Base-by-base conservation (phyloP, 2,888 invertebrate species). In the Ichneumoninae sp. region DNA sequence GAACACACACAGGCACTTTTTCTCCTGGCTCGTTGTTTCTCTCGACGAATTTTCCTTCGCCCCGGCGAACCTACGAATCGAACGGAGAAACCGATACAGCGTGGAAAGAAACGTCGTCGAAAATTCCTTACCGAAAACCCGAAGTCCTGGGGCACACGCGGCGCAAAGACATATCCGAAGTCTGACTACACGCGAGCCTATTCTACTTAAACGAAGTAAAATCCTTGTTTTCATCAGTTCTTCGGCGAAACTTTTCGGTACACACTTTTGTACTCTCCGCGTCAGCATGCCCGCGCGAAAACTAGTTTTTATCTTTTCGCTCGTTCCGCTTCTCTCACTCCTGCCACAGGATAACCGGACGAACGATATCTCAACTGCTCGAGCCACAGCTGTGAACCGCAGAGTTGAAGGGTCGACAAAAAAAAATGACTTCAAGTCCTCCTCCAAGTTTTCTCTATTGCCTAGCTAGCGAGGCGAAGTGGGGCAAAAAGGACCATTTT, bases 1-100 rank as follows among this genome's bases (percentile, higher is more conserved):
- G 69, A 54, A 71, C 71, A 65, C 79, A 57, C 57, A 26, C 26
- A 26, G 70, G n/a, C 68, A 60, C 19, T 13, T 72, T 22, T 76
- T 68, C 60, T 80, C 47, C 19, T 19, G 16, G 22, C 30, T 60
- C 22, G 66, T 57, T 6, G 3, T 60, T 60, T 77, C 71, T 13
- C 54, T 77, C 66, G 65, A 47, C 54, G 22, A 16, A 26, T 52
- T 26, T 71, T 44, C 57, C 65, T 30, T 26, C 40, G 40, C 33
- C 13, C 1, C n/a, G 69, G 44, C 1, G 3, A 57, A 69, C n/a
- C 30, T 52, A 30, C 30, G 69, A 33, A 69, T 69, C 50, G 69
- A 69, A 69, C 30, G 50, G 50, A n/a, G 33, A 52, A 47, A 16
- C n/a, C 30, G 50, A 69, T 30, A 47, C 69, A 30, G 47, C 50